These are phyloP conservation scores for Meteorus sp. DNA, from an alignment of 1,140 invertebrate genomes.

Conservation along the genomic window DNA sequence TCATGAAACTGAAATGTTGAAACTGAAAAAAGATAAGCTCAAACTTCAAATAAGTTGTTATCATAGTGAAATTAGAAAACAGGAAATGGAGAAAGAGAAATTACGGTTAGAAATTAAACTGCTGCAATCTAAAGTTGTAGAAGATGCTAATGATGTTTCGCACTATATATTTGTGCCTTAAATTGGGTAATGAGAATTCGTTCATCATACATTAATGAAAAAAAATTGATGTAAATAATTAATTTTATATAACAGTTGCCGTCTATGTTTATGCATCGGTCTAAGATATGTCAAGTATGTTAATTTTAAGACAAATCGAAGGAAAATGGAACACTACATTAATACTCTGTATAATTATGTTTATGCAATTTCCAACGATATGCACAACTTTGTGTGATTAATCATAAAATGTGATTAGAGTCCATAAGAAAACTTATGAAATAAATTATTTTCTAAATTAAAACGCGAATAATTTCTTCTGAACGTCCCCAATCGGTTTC, in stretches of 20 bases:
- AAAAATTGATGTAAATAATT: not conserved
- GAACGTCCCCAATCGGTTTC: no score
- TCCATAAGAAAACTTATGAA: no score
- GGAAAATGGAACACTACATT: not conserved
- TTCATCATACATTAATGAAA: no score
- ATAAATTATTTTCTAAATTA: no score
- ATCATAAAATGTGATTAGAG: no score
- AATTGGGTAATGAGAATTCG: constrained; percentile 22
- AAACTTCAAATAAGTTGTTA: constrained; percentile 48
- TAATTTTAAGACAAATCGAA: not conserved
- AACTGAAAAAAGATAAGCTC: constrained; percentile 49
- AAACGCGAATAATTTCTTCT: no score
- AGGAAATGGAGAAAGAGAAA: constrained; percentile 54
- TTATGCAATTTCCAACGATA: not conserved
- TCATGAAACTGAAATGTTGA: constrained; percentile 52
- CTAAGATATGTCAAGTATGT: not conserved
- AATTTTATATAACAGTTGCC: not conserved
- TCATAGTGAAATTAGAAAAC: constrained; percentile 47
- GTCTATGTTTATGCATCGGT: no score
- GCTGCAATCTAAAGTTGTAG: constrained; percentile 49
- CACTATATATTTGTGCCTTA: constrained; percentile 53
- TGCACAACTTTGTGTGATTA: not conserved
- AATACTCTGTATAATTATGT: not conserved
- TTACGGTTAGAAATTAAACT: constrained; percentile 51
- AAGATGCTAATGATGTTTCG: constrained; percentile 50